Conservation (phyloP, 2,888 invertebrate genomes). For the Augiades crinisus region DNA sequence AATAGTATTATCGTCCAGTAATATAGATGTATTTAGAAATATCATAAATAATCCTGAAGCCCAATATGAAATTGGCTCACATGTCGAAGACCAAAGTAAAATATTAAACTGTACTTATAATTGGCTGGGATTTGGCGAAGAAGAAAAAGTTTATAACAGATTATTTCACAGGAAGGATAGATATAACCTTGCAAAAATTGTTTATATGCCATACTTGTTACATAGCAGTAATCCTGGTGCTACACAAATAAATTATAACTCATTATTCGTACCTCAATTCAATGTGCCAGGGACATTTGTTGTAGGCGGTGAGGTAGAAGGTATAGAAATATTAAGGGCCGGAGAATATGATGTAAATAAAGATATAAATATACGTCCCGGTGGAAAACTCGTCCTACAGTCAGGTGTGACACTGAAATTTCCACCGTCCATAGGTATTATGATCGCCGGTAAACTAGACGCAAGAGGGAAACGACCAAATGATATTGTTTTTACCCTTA, state of each 20-base stretch:
- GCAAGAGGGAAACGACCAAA: slow-evolving; percentile 90
- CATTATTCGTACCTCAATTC: slow-evolving; percentile 90
- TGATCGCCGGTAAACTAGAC: slow-evolving; percentile 96
- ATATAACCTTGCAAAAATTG: slow-evolving; percentile 96
- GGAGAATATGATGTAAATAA: slow-evolving; percentile 95
- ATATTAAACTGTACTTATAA: slow-evolving; percentile 96
- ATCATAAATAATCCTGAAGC: slow-evolving; percentile 95
- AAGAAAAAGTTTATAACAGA: slow-evolving; percentile 87
- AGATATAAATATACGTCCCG: slow-evolving; percentile 96
- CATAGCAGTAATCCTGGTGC: slow-evolving; percentile 95
- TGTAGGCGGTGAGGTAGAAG: slow-evolving; percentile 96
- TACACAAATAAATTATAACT: slow-evolving; percentile 88
- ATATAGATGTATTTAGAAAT: slow-evolving; percentile 94
- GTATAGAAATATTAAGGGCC: slow-evolving; percentile 89
- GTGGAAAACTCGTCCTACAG: slow-evolving; percentile 93
- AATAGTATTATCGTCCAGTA: slow-evolving; percentile 94
- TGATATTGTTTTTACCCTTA: slow-evolving; percentile 89
- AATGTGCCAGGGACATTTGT: slow-evolving; percentile 84
- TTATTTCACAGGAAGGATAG: slow-evolving; percentile 93
- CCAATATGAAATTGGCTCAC: slow-evolving; percentile 96
- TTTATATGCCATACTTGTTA: slow-evolving; percentile 94
- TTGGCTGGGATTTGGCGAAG: slow-evolving; percentile 92
- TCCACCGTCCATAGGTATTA: slow-evolving; percentile 96
- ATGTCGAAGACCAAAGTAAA: slow-evolving; percentile 96
- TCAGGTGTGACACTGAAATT: slow-evolving; percentile 95